These are phyloP conservation scores for Caenorhabditis latens DNA, from an alignment of 1,140 invertebrate species.

Conservation along the genomic window DNA sequence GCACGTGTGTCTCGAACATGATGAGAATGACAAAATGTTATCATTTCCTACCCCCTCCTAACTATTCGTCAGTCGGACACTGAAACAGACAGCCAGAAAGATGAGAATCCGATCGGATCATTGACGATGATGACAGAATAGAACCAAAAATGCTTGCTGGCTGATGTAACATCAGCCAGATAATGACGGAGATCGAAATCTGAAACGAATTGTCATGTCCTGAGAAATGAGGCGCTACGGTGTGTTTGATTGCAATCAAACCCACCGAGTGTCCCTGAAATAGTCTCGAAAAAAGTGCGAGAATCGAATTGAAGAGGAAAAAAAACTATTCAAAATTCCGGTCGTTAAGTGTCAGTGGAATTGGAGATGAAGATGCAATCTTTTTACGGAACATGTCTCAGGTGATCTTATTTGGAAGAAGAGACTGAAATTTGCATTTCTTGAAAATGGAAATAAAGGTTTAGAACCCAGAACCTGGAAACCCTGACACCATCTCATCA, in stretches of 20 bases:
- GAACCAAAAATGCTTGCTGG: neutral
- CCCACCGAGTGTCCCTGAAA: neutral
- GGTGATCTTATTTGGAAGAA: too few species aligned
- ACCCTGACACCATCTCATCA: too few species aligned
- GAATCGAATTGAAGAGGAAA: too few species aligned
- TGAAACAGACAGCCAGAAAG: neutral
- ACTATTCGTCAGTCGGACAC: neutral
- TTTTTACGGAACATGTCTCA: too few species aligned
- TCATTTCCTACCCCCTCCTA: neutral
- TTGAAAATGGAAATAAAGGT: too few species aligned
- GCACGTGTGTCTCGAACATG: neutral
- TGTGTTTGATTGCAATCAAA: neutral
- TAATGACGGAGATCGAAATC: conserved; percentile 14
- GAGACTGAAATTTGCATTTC: too few species aligned
- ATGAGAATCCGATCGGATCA: neutral
- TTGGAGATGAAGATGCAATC: too few species aligned
- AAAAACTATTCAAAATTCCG: too few species aligned
- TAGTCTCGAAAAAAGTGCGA: neutral
- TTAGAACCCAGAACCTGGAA: too few species aligned
- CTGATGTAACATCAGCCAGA: conserved; percentile 17
- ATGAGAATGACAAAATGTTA: conserved; percentile 16
- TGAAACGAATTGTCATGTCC: conserved; percentile 51
- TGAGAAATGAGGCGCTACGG: neutral
- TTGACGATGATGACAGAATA: neutral
- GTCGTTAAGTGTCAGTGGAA: too few species aligned